phyloP scores from a whole-genome alignment of 1,140 invertebrate genomes.

The Drosophila melanica region DNA sequence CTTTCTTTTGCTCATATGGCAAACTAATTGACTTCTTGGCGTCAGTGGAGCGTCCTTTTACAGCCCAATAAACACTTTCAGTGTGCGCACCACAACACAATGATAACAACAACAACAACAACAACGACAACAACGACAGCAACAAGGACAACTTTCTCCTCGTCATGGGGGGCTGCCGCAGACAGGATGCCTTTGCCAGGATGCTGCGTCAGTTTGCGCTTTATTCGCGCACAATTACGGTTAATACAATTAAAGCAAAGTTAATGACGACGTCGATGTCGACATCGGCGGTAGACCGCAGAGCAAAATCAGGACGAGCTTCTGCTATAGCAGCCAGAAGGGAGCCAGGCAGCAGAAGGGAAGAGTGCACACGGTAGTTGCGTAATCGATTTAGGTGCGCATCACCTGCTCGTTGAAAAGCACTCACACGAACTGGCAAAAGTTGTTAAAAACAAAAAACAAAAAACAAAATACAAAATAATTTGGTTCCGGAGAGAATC shows the following conservation, averaged over 20 bases:
- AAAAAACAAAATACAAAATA: constrained; percentile 7
- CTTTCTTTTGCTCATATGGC: constrained; percentile 40
- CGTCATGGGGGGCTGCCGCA: constrained; percentile 18
- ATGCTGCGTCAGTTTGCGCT: constrained; percentile 42
- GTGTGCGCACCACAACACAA: constrained; percentile 27
- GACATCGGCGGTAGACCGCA: constrained; percentile 44
- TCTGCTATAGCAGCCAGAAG: neutral
- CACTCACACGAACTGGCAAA: constrained; percentile 29
- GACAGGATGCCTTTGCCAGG: constrained; percentile 11
- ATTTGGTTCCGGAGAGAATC: constrained; percentile 11
- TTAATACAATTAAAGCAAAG: constrained; percentile 78
- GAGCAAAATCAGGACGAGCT: constrained; percentile 5
- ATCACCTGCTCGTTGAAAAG: constrained; percentile 46
- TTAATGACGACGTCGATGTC: constrained; percentile 60
- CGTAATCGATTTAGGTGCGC: constrained; percentile 79
- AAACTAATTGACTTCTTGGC: constrained; percentile 77
- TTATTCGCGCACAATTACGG: constrained; percentile 78
- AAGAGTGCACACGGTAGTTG: constrained; percentile 41
- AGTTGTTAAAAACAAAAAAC: neutral
- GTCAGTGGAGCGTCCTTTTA: constrained; percentile 59
- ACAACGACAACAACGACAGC: neutral
- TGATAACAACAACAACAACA: constrained; percentile 17
- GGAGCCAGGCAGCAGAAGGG: constrained; percentile 1
- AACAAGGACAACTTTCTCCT: constrained; percentile 46
- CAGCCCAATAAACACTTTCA: constrained; percentile 78